These are phyloP conservation scores for Hypanus sabinus DNA, from an alignment of 2,113 vertebrate genomes.

Conservation along the genomic window DNA sequence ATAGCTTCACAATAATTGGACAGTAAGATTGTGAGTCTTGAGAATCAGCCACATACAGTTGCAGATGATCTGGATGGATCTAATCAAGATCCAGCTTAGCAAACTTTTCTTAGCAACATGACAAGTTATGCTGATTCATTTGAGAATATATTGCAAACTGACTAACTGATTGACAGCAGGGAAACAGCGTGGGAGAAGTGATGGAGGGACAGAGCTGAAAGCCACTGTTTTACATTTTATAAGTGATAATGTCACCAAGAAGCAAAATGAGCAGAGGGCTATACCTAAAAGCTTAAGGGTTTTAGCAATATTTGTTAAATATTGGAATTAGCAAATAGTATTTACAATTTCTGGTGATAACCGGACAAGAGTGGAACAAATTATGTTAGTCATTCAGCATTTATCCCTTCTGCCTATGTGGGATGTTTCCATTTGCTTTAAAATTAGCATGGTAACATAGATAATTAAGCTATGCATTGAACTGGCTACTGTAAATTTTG, in stretches of 20 bases:
- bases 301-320: no score
- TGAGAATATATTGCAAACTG: not conserved
- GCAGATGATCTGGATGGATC: not conserved
- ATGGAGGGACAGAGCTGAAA: not conserved
- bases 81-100: not conserved
- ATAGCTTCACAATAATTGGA: not conserved
- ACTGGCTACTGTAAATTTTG: not conserved
- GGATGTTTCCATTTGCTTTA: not conserved
- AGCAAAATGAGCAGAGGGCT: not conserved
- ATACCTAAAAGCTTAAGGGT: not conserved
- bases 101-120: not conserved
- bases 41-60: not conserved
- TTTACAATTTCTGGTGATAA: not conserved
- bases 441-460: not conserved
- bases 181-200: not conserved
- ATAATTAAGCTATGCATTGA: not conserved
- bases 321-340: not conserved
- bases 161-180: not conserved
- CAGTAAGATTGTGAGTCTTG: not conserved
- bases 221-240: not conserved
- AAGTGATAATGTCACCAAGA: not conserved
- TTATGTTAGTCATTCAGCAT: not conserved
- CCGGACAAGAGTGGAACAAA: not conserved
- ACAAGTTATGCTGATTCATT: not conserved
- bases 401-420: not conserved